A percentile compares a stretch with the other conserved stretches of the same genome.
phyloP scores from a whole-genome alignment of 2,113 vertebrate species.

The Corythaixoides concolor region DNA sequence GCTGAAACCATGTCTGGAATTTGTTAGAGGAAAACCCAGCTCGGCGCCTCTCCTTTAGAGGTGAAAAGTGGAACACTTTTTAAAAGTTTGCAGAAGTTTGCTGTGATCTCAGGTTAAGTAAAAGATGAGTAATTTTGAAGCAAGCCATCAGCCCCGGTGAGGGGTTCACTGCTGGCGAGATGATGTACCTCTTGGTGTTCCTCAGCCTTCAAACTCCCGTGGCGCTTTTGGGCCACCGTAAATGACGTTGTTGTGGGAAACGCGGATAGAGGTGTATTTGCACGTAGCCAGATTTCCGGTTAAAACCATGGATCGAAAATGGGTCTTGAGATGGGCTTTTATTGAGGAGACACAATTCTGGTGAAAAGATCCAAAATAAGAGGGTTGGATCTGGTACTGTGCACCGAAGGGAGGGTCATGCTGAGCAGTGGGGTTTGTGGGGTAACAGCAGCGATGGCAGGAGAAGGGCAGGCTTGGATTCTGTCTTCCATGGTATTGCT shows the following conservation, averaged over 20 bases:
- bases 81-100: neutral
- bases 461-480: neutral
- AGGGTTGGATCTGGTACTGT: neutral
- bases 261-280: fast-evolving
- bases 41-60: neutral
- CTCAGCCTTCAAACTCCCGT: neutral
- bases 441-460: neutral
- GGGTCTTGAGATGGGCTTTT: neutral
- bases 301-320: neutral
- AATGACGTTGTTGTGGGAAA: neutral
- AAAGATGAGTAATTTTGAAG: neutral
- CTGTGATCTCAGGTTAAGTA: neutral
- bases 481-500: neutral
- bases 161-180: neutral
- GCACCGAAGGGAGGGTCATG: neutral
- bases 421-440: neutral
- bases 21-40: neutral
- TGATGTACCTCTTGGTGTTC: neutral
- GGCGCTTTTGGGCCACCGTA: neutral
- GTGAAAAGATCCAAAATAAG: neutral
- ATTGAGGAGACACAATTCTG: neutral
- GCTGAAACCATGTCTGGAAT: neutral
- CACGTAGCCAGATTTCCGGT: neutral
- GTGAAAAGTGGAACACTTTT: neutral
- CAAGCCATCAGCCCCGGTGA: neutral